phyloP scores from a whole-genome alignment of 2,888 invertebrate species.

The Xestia ashworthii region DNA sequence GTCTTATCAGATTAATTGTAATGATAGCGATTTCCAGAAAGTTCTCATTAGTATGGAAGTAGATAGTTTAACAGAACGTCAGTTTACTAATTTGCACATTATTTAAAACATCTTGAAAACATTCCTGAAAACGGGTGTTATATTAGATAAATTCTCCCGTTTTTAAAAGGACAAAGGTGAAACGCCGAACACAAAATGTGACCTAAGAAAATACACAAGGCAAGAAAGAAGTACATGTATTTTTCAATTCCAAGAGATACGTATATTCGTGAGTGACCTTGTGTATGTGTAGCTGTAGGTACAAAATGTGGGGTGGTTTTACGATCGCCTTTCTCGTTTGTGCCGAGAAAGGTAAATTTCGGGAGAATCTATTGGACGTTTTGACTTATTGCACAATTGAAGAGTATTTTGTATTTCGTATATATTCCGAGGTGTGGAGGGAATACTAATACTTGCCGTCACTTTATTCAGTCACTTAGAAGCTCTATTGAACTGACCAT shows the following conservation, averaged over 20 bases:
- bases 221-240: conserved; percentile 69
- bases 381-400: conserved; percentile 81
- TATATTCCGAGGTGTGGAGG: conserved; percentile 47
- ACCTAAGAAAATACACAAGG: conserved; percentile 62
- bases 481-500: neutral
- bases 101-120: conserved; percentile 7
- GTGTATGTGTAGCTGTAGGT: conserved; percentile 63
- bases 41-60: neutral
- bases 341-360: conserved; percentile 81
- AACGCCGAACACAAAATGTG: conserved; percentile 52
- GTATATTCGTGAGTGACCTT: conserved; percentile 82
- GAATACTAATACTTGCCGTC: conserved; percentile 34
- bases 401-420: conserved; percentile 69
- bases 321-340: conserved; percentile 80
- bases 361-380: conserved; percentile 80
- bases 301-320: conserved; percentile 81
- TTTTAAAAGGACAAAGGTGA: conserved; percentile 48
- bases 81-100: neutral
- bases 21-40: neutral
- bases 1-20: neutral
- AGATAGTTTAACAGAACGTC: neutral
- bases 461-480: conserved; percentile 21
- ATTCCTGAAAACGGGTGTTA: conserved; percentile 25
- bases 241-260: conserved; percentile 82
- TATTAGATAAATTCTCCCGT: conserved; percentile 42